These are phyloP conservation scores for Flexamia atlantica DNA, from an alignment of 2,888 invertebrate species.

Conservation along the genomic window DNA sequence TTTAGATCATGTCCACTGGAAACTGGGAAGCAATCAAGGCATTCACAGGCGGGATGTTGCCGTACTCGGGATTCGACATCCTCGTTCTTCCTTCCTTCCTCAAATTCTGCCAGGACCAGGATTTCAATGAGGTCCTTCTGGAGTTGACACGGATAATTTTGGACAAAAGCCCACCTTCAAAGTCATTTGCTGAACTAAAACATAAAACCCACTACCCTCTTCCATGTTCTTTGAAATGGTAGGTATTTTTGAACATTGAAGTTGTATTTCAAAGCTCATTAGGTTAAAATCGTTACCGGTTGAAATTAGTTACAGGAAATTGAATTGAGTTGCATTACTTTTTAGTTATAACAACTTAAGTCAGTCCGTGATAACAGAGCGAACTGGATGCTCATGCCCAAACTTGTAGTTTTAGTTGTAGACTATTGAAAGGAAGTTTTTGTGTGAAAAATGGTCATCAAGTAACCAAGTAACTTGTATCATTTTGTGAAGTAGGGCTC, in stretches of 20 bases:
- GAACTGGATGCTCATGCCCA: no score
- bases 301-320: no score
- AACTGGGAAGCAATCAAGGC: slow-evolving; percentile 73
- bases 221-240: slow-evolving; percentile 28
- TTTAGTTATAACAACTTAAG: no score
- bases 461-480: no score
- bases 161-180: slow-evolving; percentile 64
- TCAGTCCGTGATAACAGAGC: no score
- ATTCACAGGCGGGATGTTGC: slow-evolving; percentile 67
- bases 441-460: no score
- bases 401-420: no score
- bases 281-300: no score
- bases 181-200: slow-evolving; percentile 54
- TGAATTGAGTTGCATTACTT: no score
- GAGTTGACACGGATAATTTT: slow-evolving; percentile 65
- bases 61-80: slow-evolving; percentile 76
- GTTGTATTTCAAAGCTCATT: no score
- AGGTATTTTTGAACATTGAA: neutral
- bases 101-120: slow-evolving; percentile 71
- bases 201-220: slow-evolving; percentile 32
- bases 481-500: no score
- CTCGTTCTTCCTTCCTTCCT: slow-evolving; percentile 84
- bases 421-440: no score
- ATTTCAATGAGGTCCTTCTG: slow-evolving; percentile 60
- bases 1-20: slow-evolving; percentile 73